Conservation (phyloP, 2,113 vertebrate genomes). For the Lepus timidus region DNA sequence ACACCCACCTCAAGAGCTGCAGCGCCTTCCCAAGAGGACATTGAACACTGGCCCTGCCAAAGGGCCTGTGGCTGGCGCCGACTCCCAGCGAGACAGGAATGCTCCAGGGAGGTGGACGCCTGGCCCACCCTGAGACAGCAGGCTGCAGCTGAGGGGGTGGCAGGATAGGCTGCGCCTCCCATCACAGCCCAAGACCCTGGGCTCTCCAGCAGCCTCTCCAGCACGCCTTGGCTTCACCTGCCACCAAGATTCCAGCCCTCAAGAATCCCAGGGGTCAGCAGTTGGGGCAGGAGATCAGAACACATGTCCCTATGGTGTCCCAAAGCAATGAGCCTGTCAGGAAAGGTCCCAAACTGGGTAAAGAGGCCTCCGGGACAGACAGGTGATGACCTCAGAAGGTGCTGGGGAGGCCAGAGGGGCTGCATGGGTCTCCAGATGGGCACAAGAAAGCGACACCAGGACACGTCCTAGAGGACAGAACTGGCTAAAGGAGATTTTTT, state of each 20-base stretch:
- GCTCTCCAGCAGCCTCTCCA: background rate
- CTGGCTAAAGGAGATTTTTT: background rate
- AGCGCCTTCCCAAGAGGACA: no score
- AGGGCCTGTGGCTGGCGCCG: no score
- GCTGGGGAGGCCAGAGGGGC: background rate
- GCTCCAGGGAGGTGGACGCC: no score
- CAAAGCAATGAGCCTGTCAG: rapidly evolving
- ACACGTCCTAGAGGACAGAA: background rate
- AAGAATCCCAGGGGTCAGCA: background rate
- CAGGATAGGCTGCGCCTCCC: no score
- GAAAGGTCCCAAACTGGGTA: background rate
- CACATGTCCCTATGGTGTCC: background rate
- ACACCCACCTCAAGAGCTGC: no score
- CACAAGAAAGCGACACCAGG: background rate
- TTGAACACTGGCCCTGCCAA: no score
- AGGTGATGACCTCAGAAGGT: no score
- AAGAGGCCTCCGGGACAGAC: no score
- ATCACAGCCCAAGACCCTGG: no score
- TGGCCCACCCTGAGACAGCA: no score
- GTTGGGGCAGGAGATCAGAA: background rate
- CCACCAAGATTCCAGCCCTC: background rate
- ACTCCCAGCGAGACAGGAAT: no score
- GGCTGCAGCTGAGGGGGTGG: no score
- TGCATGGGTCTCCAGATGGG: background rate
- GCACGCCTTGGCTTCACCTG: background rate